A percentile compares a stretch with the other conserved stretches of the same genome.
Evolutionary conservation across 2,797 vertebrate genomes (phyloP).

Genomic region (Hafferia zeledoni): DNA sequence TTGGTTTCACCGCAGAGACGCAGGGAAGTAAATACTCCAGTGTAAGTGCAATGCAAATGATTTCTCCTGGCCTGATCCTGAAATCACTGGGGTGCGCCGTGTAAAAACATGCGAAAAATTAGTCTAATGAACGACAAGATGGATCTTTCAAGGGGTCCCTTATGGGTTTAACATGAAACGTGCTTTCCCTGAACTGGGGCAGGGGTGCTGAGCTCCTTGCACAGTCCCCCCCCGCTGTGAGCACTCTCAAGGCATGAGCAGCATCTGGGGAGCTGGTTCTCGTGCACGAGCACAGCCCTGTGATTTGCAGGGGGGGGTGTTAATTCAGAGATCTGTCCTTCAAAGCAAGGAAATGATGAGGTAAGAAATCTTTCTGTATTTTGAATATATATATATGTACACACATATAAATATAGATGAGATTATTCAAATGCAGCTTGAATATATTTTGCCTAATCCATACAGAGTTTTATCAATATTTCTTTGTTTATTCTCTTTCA

Average conservation of each 20-base stretch:
- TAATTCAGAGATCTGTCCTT: slow-evolving; percentile 54
- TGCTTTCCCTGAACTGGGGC: not conserved
- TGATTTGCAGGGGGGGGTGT: not conserved
- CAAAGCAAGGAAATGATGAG: slow-evolving; percentile 47
- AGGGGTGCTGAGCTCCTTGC: not conserved
- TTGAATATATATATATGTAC: slow-evolving; percentile 42
- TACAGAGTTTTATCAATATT: slow-evolving; percentile 75
- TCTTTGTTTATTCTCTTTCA: slow-evolving; percentile 76
- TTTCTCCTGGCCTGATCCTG: not conserved
- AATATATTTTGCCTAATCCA: slow-evolving; percentile 77
- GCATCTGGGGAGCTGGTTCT: not conserved
- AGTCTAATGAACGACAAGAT: not conserved
- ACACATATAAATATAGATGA: slow-evolving; percentile 66
- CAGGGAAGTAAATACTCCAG: not conserved
- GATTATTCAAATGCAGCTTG: slow-evolving; percentile 76
- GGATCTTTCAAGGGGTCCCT: not conserved
- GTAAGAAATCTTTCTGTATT: slow-evolving; percentile 62
- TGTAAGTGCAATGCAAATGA: not conserved
- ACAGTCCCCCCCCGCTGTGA: accelerated
- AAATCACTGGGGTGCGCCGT: not conserved
- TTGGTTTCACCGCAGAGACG: not conserved
- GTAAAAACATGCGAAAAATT: not conserved
- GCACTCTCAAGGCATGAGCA: not conserved
- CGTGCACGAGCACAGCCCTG: accelerated
- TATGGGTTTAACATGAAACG: not conserved